phyloP scores from a whole-genome alignment of 2,888 invertebrate species.

The Cephus pygmeus region DNA sequence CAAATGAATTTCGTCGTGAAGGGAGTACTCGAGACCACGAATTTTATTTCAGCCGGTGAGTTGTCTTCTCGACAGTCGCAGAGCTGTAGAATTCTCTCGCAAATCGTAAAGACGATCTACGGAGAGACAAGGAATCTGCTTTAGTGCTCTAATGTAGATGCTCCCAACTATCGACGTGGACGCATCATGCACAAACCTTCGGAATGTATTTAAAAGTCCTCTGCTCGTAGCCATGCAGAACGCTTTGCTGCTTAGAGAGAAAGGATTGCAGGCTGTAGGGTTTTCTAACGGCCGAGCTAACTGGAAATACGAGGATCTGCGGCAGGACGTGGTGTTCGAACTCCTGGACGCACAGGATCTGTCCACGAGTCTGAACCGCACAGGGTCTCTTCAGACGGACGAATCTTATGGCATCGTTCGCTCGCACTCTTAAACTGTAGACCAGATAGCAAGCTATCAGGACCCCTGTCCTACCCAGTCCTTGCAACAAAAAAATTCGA shows the following conservation, averaged over 20 bases:
- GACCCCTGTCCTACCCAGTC: conserved; percentile 86
- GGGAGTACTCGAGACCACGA: conserved; percentile 69
- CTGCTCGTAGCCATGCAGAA: conserved; percentile 83
- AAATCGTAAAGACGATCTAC: conserved; percentile 81
- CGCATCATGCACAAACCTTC: conserved; percentile 69
- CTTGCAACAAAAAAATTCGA: conserved; percentile 61
- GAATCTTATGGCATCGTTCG: conserved; percentile 83
- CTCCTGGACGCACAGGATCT: conserved; percentile 84
- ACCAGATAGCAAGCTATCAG: conserved; percentile 88
- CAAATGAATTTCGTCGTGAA: conserved; percentile 72
- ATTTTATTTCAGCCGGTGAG: conserved; percentile 67
- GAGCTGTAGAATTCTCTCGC: conserved; percentile 80
- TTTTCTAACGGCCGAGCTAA: conserved; percentile 69
- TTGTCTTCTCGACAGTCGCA: conserved; percentile 73
- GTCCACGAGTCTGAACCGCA: conserved; percentile 85
- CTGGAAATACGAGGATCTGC: conserved; percentile 78
- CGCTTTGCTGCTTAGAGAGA: conserved; percentile 76
- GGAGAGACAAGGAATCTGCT: conserved; percentile 40
- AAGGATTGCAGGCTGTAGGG: conserved; percentile 74
- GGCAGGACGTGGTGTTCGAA: conserved; percentile 85
- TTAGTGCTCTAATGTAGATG: not conserved
- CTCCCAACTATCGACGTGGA: not conserved
- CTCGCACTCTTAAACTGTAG: conserved; percentile 79
- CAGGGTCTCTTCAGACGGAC: conserved; percentile 81
- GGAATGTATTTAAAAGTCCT: conserved; percentile 80